These are phyloP conservation scores for Eupithecia centaureata DNA, from an alignment of 2,888 invertebrate species.

Conservation along the genomic window DNA sequence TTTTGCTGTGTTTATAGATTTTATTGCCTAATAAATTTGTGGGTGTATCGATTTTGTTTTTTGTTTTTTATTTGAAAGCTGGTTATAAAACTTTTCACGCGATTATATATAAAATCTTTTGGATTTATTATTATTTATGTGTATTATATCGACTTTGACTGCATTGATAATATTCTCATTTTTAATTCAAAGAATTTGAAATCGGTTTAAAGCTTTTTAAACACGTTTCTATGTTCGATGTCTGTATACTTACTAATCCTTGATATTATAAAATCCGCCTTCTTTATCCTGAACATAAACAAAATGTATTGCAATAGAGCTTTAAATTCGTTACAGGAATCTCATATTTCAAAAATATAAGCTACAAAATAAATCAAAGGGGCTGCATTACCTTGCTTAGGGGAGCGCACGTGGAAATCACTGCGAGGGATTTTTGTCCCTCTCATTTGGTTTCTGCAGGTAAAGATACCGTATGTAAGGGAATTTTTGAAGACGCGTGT, in stretches of 20 bases:
- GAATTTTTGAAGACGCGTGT: constrained; percentile 13
- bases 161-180: too few species aligned
- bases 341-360: constrained; percentile 4
- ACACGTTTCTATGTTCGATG: too few species aligned
- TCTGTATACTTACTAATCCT: neutral
- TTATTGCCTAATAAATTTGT: too few species aligned
- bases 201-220: too few species aligned
- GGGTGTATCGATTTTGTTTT: too few species aligned
- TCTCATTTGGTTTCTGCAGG: constrained; percentile 47
- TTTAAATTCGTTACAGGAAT: neutral
- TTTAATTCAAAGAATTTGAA: too few species aligned
- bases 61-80: too few species aligned
- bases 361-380: constrained; percentile 23
- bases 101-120: too few species aligned
- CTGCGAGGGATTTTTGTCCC: constrained; percentile 52
- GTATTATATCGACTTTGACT: too few species aligned
- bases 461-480: constrained; percentile 12
- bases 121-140: too few species aligned
- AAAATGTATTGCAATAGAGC: neutral
- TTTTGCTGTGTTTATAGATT: neutral
- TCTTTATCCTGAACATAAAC: neutral
- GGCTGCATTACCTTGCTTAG: constrained; percentile 26
- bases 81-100: too few species aligned
- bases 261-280: neutral
- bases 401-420: constrained; percentile 50